Evolutionary conservation across 2,888 invertebrate species (phyloP), one percentile per base, ranked within the genome.

Genomic region (Seira musarum): DNA sequence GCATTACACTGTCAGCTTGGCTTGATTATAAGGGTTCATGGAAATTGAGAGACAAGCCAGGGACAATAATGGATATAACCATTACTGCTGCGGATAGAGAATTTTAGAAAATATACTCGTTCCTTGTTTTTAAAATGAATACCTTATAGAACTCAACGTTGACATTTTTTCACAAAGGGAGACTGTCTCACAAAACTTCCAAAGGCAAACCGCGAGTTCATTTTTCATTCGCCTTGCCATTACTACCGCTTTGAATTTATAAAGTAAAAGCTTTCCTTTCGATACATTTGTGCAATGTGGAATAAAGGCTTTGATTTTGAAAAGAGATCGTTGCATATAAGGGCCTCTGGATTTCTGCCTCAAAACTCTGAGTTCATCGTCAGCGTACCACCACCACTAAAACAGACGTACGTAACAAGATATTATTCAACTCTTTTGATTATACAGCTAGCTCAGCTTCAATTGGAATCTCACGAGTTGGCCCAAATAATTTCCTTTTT

Each of bases 351-450:
- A 49, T 49, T n/a, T 15, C 17, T n/a, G 3, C 17, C 15, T 15
- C 49, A 49, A n/a, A n/a, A n/a, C 49, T 49, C 15, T 30, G 3
- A 49, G 49, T 49, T 49, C 49, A 15, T 49, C 49, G 17, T n/a
- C 49, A 49, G 49, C 15, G 6, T 49, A 49, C 49, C 49, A 49
- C 6, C 49, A 49, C 6, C 49, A 49, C 15, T 49, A 49, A 49
- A 49, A 49, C 49, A 49, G 49, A 49, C 15, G 66, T 74, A 49
- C 15, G 66, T 74, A 74, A 74, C 74, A 66, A 74, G 74, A 74
- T 67, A 74, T 49, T 49, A 49, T 74, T 74, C 66, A 74, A 66
- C 74, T 74, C 74, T 64, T 74, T 74, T 74, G 74, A 74, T 74
- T 74, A 74, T 66, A 35, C 74, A 74, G 65, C 73, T 60, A 53